A percentile compares a stretch with the other conserved stretches of the same genome.
phyloP scores from a whole-genome alignment of 1,140 invertebrate genomes.

The Galleria mellonella region DNA sequence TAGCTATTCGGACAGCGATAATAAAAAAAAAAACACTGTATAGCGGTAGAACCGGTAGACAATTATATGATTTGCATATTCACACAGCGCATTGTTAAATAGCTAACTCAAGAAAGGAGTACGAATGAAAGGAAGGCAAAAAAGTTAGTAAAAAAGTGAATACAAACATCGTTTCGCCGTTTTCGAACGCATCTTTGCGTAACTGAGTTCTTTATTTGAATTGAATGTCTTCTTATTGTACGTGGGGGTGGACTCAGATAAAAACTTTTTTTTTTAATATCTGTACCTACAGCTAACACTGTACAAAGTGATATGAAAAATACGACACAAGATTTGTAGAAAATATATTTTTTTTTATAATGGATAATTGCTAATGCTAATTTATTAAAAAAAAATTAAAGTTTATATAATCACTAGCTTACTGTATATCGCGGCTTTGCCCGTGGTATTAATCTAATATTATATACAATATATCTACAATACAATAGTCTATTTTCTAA shows the following conservation, averaged over 20 bases:
- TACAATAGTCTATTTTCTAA: too few species aligned
- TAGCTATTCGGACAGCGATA: conserved; percentile 18
- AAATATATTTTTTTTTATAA: too few species aligned
- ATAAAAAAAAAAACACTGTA: conserved; percentile 29
- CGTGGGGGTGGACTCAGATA: conserved; percentile 2
- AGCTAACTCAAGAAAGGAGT: conserved; percentile 29
- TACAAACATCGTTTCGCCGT: conserved; percentile 17
- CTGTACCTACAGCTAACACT: too few species aligned
- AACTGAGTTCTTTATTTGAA: conserved; percentile 41
- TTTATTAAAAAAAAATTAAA: too few species aligned
- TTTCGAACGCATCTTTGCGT: conserved; percentile 56
- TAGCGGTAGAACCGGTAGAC: conserved; percentile 19
- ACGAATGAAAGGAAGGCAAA: conserved; percentile 37
- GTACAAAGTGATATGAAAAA: too few species aligned
- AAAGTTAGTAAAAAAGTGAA: conserved; percentile 21
- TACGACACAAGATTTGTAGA: too few species aligned
- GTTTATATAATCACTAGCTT: too few species aligned
- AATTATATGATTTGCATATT: conserved; percentile 63
- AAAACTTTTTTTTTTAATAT: too few species aligned
- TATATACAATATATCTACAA: too few species aligned
- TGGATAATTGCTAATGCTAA: too few species aligned
- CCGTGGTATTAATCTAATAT: too few species aligned
- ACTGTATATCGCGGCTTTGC: too few species aligned
- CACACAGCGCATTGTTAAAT: conserved; percentile 46
- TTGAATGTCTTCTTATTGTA: conserved; percentile 33